Percentiles rank a stretch among this genome's conserved stretches.
Conservation (phyloP, 1,140 invertebrate genomes). For the Pinna nobilis region DNA sequence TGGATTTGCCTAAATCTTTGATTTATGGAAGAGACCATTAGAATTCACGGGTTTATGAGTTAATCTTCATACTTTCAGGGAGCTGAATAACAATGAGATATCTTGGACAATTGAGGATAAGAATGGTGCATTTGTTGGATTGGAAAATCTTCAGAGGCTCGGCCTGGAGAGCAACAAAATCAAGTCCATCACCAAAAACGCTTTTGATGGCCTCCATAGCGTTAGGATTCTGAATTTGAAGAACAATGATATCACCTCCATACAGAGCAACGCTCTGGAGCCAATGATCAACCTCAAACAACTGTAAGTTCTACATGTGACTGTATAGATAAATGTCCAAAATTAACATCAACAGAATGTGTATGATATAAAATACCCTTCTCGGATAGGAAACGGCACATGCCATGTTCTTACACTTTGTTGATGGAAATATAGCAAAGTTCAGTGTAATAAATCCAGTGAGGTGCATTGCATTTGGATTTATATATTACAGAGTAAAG, state of each 20-base stretch:
- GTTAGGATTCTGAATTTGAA: constrained; percentile 52
- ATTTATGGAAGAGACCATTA: too few relatives aligned
- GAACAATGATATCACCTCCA: constrained; percentile 60
- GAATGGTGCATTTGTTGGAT: constrained; percentile 85
- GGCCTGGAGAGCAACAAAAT: constrained; percentile 88
- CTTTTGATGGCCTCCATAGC: constrained; percentile 81
- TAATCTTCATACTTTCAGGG: constrained; percentile 76
- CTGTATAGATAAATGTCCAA: neutral
- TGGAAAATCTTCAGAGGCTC: constrained; percentile 83
- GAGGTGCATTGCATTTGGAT: too few relatives aligned
- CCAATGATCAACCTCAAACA: constrained; percentile 63
- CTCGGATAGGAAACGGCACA: too few relatives aligned
- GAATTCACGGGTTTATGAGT: too few relatives aligned
- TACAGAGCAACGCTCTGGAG: constrained; percentile 60
- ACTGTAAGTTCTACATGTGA: constrained; percentile 67
- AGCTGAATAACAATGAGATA: constrained; percentile 88
- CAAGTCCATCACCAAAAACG: constrained; percentile 88
- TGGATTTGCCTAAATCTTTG: too few relatives aligned
- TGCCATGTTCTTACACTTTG: too few relatives aligned
- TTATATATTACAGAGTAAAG: too few relatives aligned
- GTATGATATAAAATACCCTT: neutral
- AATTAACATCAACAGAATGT: neutral
- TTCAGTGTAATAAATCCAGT: too few relatives aligned
- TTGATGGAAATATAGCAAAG: too few relatives aligned
- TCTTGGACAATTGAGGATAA: constrained; percentile 93